Evolutionary conservation across 2,888 invertebrate species (phyloP).

Genomic region (Lasioglossum zephyrum): DNA sequence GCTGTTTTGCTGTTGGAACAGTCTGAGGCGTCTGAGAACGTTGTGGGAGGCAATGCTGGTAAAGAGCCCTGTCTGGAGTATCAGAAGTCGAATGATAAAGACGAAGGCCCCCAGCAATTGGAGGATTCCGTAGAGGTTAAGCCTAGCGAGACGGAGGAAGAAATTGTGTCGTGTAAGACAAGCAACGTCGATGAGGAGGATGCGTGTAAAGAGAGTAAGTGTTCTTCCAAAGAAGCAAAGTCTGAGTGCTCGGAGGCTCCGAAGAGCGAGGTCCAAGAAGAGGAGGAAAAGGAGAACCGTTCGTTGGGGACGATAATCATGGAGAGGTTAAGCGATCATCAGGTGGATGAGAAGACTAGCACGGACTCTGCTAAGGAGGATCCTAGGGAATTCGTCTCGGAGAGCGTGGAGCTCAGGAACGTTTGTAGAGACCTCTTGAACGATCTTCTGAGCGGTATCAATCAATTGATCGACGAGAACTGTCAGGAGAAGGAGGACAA

Average conservation of each 20-base stretch:
- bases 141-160: background rate
- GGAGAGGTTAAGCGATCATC: conserved; percentile 75
- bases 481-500: conserved; percentile 36
- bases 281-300: conserved; percentile 59
- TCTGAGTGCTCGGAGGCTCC: conserved; percentile 9
- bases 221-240: conserved; percentile 37
- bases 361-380: conserved; percentile 38
- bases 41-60: background rate
- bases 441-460: conserved; percentile 76
- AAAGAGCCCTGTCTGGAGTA: conserved; percentile 26
- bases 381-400: conserved; percentile 23
- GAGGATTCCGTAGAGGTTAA: background rate
- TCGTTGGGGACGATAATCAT: conserved; percentile 76
- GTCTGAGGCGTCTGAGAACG: conserved; percentile 39
- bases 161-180: background rate
- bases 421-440: conserved; percentile 78
- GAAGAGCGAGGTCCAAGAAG: conserved; percentile 31
- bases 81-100: background rate
- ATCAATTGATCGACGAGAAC: conserved; percentile 70
- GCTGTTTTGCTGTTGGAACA: conserved; percentile 70
- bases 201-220: background rate
- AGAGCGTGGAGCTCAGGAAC: conserved; percentile 69
- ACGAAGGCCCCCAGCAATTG: background rate
- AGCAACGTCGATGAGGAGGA: background rate
- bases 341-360: conserved; percentile 41